Conservation (phyloP, 2,113 vertebrate genomes). For the Anhinga rufa region DNA sequence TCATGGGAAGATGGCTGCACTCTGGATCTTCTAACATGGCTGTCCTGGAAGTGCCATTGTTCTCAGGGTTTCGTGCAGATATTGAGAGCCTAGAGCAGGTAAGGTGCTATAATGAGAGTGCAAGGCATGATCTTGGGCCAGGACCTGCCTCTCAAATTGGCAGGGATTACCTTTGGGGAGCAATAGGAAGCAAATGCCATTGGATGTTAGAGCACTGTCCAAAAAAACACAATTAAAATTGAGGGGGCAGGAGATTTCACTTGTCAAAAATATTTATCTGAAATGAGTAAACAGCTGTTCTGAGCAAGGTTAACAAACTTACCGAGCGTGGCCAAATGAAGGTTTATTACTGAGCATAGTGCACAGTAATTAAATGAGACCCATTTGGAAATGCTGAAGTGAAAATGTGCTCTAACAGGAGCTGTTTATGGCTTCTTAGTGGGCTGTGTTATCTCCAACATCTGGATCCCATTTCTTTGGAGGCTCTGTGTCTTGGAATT, state of each 20-base stretch:
- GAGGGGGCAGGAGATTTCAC: background rate
- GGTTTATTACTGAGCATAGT: background rate
- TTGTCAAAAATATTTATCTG: background rate
- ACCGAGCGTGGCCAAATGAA: background rate
- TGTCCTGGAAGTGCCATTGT: conserved; percentile 86
- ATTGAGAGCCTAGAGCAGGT: conserved; percentile 90
- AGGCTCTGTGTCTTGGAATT: conserved; percentile 72
- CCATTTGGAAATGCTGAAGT: conserved; percentile 47
- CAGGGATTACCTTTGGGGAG: background rate
- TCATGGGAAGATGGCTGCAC: conserved; percentile 83
- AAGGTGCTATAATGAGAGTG: background rate
- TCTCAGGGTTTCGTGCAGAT: conserved; percentile 86
- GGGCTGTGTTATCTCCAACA: conserved; percentile 68
- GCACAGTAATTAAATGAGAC: conserved; percentile 11
- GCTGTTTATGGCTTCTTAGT: conserved; percentile 66
- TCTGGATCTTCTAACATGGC: conserved; percentile 94
- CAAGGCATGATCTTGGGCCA: background rate
- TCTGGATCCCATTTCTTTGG: conserved; percentile 76
- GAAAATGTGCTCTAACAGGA: conserved; percentile 61
- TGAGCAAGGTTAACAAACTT: background rate
- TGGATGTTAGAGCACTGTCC: background rate
- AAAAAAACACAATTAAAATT: background rate
- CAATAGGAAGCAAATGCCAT: background rate
- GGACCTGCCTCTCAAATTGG: background rate
- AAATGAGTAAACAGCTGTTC: background rate